Evolutionary conservation across 92 coral and sea anemone species (phyloP), one percentile per base, ranked within the genome.

Genomic region (Phenganax subtilis): DNA sequence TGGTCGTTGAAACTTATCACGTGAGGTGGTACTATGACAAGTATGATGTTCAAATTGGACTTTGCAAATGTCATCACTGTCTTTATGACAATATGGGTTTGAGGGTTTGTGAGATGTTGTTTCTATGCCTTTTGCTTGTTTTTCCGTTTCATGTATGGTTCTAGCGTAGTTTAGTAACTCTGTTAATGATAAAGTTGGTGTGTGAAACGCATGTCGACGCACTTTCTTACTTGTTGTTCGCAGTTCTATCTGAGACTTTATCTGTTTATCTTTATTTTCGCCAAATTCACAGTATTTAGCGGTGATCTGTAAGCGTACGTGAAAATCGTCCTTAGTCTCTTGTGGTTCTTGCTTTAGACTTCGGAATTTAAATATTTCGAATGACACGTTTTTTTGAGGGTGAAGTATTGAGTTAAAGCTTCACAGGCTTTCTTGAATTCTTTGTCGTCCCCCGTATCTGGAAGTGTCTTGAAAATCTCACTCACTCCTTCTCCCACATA

Each of bases 381-480:
- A 85, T 37, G 81, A 75, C 20, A 79, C 71, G 56, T 85, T 78
- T 17, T 71, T 78, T 25, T 85, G 0, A 84, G 87, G 12, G 87
- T 76, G 51, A 85, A 85, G 55, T 85, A 58, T 12, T 47, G 29
- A 8, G 87, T 79, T 51, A 85, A 58, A 31, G 81, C 77, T 10
- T 78, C 80, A 25, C 75, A 56, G 31, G 87, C 87, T 44, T 12
- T 51, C 27, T 77, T 27, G 25, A 78, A 85, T 27, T 78, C 63
- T 14, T 85, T 76, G 72, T 76, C 54, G 0, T 80, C 84, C 12
- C 84, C 84, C 67, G 12, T 30, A 16, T 80, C 84, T 6, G 84
- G 47, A 10, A 76, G 70, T 20, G 84, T 85, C 0, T 79, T 84
- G 54, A 78, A 85, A 16, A 85, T 69, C 29, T 85, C 84, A 66